These are phyloP conservation scores for Eristalis arbustorum DNA, from an alignment of 2,888 invertebrate genomes.

Conservation along the genomic window DNA sequence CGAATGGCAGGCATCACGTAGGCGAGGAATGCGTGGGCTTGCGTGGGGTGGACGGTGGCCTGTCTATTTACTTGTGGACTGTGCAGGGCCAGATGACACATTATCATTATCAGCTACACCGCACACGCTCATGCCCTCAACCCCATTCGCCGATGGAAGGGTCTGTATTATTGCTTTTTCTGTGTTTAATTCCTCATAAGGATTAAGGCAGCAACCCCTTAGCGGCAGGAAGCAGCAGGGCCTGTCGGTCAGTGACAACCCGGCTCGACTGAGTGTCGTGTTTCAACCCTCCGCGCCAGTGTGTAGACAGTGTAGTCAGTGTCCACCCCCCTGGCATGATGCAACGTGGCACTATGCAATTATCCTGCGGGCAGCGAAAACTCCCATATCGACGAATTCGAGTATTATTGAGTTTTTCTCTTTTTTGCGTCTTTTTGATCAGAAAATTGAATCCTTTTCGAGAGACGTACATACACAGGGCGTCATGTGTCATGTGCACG, in stretches of 20 bases:
- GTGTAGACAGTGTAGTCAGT: background rate
- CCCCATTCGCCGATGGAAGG: constrained; percentile 15
- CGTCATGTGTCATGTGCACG: constrained; percentile 65
- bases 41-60: constrained; percentile 31
- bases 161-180: background rate
- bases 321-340: constrained; percentile 43
- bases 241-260: constrained; percentile 16
- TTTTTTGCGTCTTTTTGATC: constrained; percentile 18
- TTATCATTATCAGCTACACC: constrained; percentile 44
- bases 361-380: constrained; percentile 59
- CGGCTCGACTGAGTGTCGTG: constrained; percentile 20
- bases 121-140: constrained; percentile 21
- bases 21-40: constrained; percentile 24
- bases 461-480: constrained; percentile 18
- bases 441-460: constrained; percentile 63
- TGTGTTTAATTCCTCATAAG: background rate
- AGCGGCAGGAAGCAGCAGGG: background rate
- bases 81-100: constrained; percentile 30
- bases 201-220: constrained; percentile 28
- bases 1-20: background rate
- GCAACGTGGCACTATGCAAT: constrained; percentile 54
- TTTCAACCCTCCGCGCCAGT: constrained; percentile 13
- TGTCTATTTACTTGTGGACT: constrained; percentile 4
- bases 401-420: constrained; percentile 25
- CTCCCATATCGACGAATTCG: constrained; percentile 37